Evolutionary conservation across 2,797 vertebrate species (phyloP).

Genomic region (Lophotriccus pileatus): DNA sequence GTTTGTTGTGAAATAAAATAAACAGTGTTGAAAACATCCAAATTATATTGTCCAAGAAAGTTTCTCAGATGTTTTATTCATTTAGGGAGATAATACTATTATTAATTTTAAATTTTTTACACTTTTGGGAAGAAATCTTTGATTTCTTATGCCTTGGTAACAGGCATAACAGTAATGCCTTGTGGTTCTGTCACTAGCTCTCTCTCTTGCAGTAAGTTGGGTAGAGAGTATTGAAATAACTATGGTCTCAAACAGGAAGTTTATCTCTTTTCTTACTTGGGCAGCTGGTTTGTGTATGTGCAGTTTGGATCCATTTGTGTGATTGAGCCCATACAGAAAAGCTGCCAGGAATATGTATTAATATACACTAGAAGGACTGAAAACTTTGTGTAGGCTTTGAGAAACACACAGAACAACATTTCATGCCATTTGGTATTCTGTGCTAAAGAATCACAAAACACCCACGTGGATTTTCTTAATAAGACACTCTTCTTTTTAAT

Average conservation of each 20-base stretch:
- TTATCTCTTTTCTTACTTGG: neutral
- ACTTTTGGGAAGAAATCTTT: neutral
- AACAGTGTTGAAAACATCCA: conserved; percentile 52
- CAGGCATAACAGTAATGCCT: neutral
- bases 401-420: neutral
- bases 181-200: neutral
- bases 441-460: neutral
- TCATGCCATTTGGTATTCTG: conserved; percentile 18
- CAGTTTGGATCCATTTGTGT: neutral
- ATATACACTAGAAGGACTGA: neutral
- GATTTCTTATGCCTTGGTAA: neutral
- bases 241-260: neutral
- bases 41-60: conserved; percentile 55
- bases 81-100: neutral
- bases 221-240: neutral
- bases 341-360: neutral
- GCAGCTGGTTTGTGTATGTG: neutral
- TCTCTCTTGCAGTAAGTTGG: neutral
- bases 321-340: neutral
- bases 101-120: conserved; percentile 18
- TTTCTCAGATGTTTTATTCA: conserved; percentile 35
- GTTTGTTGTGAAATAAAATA: conserved; percentile 68
- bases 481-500: neutral
- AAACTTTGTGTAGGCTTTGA: conserved; percentile 3
- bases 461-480: neutral